A percentile compares a stretch with the other conserved stretches of the same genome.
Conservation (phyloP, 2,797 vertebrate genomes). For the Sebastes hubbsi region DNA sequence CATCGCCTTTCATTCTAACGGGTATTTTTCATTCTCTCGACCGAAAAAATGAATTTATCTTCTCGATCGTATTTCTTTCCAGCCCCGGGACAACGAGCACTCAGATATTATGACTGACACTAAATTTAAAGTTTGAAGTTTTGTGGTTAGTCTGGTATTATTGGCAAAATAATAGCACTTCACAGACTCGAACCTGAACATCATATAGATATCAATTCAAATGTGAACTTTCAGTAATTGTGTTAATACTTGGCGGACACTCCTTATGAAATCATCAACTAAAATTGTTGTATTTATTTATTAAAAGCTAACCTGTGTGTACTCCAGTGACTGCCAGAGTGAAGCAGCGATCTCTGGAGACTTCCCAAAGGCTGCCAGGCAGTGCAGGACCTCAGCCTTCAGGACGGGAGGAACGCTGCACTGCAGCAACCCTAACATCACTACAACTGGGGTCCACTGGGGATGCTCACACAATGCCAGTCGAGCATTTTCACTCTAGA, state of each 20-base stretch:
- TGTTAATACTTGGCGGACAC: background rate
- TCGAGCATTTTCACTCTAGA: slow-evolving; percentile 96
- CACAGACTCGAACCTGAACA: background rate
- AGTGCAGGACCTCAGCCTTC: slow-evolving; percentile 91
- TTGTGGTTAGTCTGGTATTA: background rate
- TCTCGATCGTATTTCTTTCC: no score
- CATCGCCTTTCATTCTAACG: no score
- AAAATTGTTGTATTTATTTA: background rate
- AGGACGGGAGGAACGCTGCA: slow-evolving; percentile 94
- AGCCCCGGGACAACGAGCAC: no score
- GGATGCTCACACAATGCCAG: slow-evolving; percentile 96
- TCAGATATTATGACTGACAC: background rate
- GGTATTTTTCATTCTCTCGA: no score
- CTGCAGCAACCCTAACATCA: slow-evolving; percentile 94
- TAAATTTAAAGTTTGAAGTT: background rate
- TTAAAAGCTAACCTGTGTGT: slow-evolving; percentile 88
- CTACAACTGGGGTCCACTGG: slow-evolving; percentile 96
- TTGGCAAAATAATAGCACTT: background rate
- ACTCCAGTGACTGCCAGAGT: slow-evolving; percentile 97
- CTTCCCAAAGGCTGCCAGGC: slow-evolving; percentile 94
- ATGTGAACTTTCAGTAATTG: background rate
- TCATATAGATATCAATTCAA: background rate
- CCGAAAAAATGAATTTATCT: no score
- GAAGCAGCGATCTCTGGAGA: slow-evolving; percentile 98
- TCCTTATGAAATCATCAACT: background rate